Evolutionary conservation across 1,140 invertebrate genomes (phyloP).

Genomic region (Heliothis subflexa): DNA sequence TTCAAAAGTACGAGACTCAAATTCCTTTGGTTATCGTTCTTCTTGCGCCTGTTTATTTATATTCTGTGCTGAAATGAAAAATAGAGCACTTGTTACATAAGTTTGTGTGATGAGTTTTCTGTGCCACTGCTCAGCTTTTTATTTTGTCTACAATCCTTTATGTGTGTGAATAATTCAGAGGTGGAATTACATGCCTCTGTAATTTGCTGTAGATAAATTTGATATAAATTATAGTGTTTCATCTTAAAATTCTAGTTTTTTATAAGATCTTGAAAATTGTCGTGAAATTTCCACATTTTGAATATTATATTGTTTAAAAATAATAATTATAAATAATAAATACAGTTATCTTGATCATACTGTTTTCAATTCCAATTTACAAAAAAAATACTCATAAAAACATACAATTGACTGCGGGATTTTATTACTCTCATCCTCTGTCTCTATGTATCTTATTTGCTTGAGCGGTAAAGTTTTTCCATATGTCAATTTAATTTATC

Average conservation of each 20-base stretch:
- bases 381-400: no score
- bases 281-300: neutral
- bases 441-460: no score
- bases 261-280: neutral
- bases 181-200: neutral
- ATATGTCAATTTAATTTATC: no score
- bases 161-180: slow-evolving; percentile 8
- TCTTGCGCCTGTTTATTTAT: slow-evolving; percentile 46
- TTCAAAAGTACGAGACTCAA: slow-evolving; percentile 53
- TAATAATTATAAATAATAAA: neutral
- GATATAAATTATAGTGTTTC: neutral
- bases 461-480: no score
- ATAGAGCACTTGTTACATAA: slow-evolving; percentile 40
- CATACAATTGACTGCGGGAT: no score
- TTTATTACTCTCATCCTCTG: no score
- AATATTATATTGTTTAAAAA: neutral
- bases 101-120: slow-evolving; percentile 31
- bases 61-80: slow-evolving; percentile 40
- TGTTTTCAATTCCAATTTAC: no score
- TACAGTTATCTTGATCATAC: neutral
- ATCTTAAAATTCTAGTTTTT: neutral
- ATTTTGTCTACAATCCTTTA: slow-evolving; percentile 9
- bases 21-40: slow-evolving; percentile 54
- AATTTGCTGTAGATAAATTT: neutral
- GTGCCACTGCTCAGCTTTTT: slow-evolving; percentile 11